phyloP scores from a whole-genome alignment of 2,113 vertebrate genomes.

The Redunca redunca region DNA sequence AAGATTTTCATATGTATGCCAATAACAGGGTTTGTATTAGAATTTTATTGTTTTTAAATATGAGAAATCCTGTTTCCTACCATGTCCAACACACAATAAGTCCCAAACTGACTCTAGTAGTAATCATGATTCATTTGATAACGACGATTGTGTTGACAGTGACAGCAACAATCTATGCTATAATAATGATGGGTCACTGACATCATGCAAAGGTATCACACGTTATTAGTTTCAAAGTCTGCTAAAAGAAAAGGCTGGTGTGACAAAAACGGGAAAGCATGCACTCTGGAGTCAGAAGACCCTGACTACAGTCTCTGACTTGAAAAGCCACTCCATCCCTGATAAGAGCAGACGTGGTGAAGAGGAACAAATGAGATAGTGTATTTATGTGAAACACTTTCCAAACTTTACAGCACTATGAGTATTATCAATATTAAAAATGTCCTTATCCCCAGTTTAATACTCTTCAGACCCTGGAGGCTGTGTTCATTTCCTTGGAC shows the following conservation, averaged over 20 bases:
- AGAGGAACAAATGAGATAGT: background rate
- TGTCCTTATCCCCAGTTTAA: background rate
- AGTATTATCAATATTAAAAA: background rate
- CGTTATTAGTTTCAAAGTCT: background rate
- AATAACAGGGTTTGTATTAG: background rate
- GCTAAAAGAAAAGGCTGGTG: background rate
- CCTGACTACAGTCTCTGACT: background rate
- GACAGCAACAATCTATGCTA: background rate
- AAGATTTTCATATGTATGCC: background rate
- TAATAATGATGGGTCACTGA: accelerated
- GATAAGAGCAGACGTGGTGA: background rate
- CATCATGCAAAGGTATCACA: background rate
- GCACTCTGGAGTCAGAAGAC: background rate
- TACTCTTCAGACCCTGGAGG: background rate
- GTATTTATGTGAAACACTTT: background rate
- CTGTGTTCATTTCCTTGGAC: background rate
- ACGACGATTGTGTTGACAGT: background rate
- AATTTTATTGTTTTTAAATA: background rate
- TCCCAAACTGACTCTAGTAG: background rate
- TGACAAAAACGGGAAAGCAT: background rate
- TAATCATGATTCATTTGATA: background rate
- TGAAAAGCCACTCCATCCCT: background rate
- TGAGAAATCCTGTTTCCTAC: background rate
- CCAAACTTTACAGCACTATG: background rate
- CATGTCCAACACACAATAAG: background rate